A percentile compares a stretch with the other conserved stretches of the same genome.
Conservation (phyloP, 2,113 vertebrate species). For the Chamaetylas fuelleborni region DNA sequence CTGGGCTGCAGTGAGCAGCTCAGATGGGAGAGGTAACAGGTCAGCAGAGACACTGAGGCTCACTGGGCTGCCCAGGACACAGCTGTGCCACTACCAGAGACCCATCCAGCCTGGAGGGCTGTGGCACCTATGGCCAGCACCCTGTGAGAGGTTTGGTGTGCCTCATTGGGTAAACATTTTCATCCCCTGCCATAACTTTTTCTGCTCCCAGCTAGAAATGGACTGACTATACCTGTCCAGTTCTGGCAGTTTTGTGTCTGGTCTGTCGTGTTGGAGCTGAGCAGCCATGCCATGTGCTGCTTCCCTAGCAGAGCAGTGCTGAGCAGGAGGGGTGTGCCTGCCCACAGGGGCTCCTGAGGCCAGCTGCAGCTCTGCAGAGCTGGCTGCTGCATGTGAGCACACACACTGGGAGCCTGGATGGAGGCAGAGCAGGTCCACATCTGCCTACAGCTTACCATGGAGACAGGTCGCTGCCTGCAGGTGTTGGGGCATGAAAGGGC, state of each 20-base stretch:
- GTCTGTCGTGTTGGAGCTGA: neutral
- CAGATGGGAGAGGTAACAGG: neutral
- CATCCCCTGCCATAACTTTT: neutral
- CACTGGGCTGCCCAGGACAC: accelerated
- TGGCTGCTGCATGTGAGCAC: neutral
- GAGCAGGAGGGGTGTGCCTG: accelerated
- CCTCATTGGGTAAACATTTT: neutral
- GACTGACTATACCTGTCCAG: neutral
- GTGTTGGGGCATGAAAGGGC: accelerated
- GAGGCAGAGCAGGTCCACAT: neutral
- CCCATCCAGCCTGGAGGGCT: neutral
- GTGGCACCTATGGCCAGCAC: neutral
- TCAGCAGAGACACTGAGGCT: neutral
- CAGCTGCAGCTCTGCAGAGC: neutral
- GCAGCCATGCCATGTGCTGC: accelerated
- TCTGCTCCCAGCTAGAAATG: neutral
- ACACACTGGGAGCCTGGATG: accelerated
- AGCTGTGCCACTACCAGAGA: neutral
- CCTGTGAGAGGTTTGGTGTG: accelerated
- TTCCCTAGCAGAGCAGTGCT: neutral
- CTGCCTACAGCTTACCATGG: neutral
- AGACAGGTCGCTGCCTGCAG: neutral
- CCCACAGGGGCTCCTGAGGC: neutral
- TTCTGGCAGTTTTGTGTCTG: neutral
- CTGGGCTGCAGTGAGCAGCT: neutral